Evolutionary conservation across 2,113 vertebrate species (phyloP), one percentile per base, ranked within the genome.

Genomic region (Sialia sialis): DNA sequence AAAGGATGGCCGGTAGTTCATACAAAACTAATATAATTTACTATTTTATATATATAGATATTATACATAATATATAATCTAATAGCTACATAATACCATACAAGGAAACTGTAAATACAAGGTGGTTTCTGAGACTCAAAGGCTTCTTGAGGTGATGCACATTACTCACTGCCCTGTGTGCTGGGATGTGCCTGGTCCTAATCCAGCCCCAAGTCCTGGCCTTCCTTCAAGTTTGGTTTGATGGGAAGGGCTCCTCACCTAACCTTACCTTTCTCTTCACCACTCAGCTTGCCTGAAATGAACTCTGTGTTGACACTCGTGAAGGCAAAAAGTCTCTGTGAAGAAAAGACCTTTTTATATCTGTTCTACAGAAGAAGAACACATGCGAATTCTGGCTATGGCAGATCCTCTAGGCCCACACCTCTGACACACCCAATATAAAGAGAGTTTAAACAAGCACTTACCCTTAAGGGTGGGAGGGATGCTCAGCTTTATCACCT

Each of bases 211-310:
- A 67, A 84, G 94, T 19, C 85, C 79, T 96, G 93, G 94, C 91
- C 74, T 94, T 81, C 72, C 51, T 74, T 95, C 93, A 97, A 94
- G 44, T 84, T 90, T 52, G 49, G 34, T 86, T 72, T 76, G 66
- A 79, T 88, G 93, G 89, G 93, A 95, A 83, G 75, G 54, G 93
- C 90, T 93, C 39, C 48, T 97, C 87, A 91, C 93, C 93, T 95
- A 95, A 88, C 82, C 78, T 91, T 74, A 95, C 84, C 94, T 96
- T 90, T 93, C 80, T 78, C 51, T 81, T 83, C 52, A 54, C 79
- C 84, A 73, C 76, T 82, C 38, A 69, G 38, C 66, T 95, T 62
- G 55, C 91, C 96, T 93, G 82, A 88, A 74, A 73, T 94, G 93
- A 96, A 97, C 91, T 69, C 44, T 79, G 64, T 92, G 87, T 93